Evolutionary conservation across 2,797 vertebrate genomes (phyloP), one percentile per base, ranked within the genome.

Genomic region (Meda fulgida): DNA sequence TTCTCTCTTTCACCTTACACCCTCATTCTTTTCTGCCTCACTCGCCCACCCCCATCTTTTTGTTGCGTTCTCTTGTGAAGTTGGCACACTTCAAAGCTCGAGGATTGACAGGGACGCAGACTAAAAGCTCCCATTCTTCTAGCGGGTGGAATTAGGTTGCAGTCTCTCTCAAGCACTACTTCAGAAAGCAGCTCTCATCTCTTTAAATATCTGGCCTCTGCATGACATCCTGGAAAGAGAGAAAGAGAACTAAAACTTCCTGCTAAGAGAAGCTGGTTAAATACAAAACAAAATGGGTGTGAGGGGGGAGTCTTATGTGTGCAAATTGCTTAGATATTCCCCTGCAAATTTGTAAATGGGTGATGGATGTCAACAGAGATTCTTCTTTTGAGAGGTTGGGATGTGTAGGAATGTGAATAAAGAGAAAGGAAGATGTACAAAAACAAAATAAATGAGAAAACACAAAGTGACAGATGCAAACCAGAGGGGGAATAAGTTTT

Each of bases 201-300:
- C 93, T 95, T 94, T 92, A 94, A 94, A 95, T 94, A 94, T 93
- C 92, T 95, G 94, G 92, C 94, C 95, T 93, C 93, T 91, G 85
- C 87, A 84, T 95, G 94, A 94, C 93, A 94, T 93, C 90, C 78
- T 66, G 89, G 89, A 92, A 89, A 91, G 60, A 90, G 84, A 80
- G 84, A 87, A 72, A 63, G 69, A 67, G 60, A 69, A 83, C 82
- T 78, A 78, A 88, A 86, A 86, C 80, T 82, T 82, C 80, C 58
- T 76, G 81, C 81, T 84, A 77, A 66, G 84, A 60, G 53, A 78
- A 66, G 82, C 73, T 63, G 76, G 43, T 48, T 84, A 88, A 69
- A 80, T 58, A 26, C 70, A 77, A 81, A 85, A 80, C 84, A 82
- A 7, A 63, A 82, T 79, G 21, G 31, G 63, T 38, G 58, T 65